These are phyloP conservation scores for Sipha maydis DNA, from an alignment of 2,888 invertebrate genomes.

Conservation along the genomic window DNA sequence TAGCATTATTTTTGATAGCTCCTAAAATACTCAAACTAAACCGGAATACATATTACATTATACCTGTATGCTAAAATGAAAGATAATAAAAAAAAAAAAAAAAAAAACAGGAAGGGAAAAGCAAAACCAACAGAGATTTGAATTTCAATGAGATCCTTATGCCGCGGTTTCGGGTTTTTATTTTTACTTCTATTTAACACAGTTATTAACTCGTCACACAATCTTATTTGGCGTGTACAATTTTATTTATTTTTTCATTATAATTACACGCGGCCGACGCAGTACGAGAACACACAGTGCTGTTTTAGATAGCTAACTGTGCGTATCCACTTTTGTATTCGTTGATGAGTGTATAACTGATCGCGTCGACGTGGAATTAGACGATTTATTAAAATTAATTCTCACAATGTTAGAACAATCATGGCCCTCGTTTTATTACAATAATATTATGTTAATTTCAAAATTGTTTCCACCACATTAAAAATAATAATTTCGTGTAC, in stretches of 20 bases:
- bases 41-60: neutral
- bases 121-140: neutral
- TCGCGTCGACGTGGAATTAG: conserved; percentile 5
- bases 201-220: conserved; percentile 45
- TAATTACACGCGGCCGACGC: neutral
- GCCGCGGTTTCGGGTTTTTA: neutral
- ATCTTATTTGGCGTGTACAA: conserved; percentile 28
- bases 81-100: no score
- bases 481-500: neutral
- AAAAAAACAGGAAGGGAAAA: conserved; percentile 31
- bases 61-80: neutral
- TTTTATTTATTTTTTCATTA: neutral
- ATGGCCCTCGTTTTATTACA: neutral
- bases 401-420: conserved; percentile 32
- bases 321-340: conserved; percentile 19
- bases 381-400: conserved; percentile 17
- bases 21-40: neutral
- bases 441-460: conserved; percentile 36
- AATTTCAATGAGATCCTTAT: conserved; percentile 16
- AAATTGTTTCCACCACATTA: conserved; percentile 27
- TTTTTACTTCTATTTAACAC: neutral
- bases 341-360: conserved; percentile 44
- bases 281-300: neutral
- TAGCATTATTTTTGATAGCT: conserved; percentile 22
- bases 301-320: neutral